Evolutionary conservation across 2,113 vertebrate genomes (phyloP).

Genomic region (Eretmochelys imbricata): DNA sequence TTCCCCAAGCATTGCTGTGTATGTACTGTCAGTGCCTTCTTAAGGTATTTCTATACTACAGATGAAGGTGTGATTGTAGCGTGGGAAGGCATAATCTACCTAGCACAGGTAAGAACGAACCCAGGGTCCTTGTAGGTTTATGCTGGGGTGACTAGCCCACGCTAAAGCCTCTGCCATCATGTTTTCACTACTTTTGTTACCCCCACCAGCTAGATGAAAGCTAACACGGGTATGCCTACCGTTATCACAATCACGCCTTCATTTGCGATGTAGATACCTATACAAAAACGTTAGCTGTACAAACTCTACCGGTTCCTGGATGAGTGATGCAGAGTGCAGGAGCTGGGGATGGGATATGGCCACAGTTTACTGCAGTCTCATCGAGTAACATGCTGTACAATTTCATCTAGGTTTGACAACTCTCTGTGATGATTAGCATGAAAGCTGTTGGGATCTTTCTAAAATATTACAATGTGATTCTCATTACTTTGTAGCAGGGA

Average conservation of each 20-base stretch:
- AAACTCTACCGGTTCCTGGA: fast-evolving
- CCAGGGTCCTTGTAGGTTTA: not conserved
- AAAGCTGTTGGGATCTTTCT: not conserved
- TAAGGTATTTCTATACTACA: not conserved
- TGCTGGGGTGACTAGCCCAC: not conserved
- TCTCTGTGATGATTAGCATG: not conserved
- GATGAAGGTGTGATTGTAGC: not conserved
- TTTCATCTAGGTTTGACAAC: not conserved
- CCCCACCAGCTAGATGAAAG: not conserved
- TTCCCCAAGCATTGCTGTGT: not conserved
- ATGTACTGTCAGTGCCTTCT: not conserved
- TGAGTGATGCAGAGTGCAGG: not conserved
- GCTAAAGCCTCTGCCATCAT: not conserved
- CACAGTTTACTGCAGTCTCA: not conserved
- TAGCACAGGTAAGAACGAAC: not conserved
- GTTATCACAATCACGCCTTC: not conserved
- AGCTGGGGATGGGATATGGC: not conserved
- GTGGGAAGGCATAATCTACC: not conserved
- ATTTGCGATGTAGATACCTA: not conserved
- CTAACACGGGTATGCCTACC: not conserved
- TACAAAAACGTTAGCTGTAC: not conserved
- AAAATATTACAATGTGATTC: not conserved
- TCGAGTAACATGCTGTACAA: not conserved
- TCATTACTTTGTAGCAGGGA: not conserved
- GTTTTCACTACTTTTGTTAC: not conserved